Evolutionary conservation across 2,113 vertebrate genomes (phyloP).

Genomic region (Sinocyclocheilus rhinocerous): DNA sequence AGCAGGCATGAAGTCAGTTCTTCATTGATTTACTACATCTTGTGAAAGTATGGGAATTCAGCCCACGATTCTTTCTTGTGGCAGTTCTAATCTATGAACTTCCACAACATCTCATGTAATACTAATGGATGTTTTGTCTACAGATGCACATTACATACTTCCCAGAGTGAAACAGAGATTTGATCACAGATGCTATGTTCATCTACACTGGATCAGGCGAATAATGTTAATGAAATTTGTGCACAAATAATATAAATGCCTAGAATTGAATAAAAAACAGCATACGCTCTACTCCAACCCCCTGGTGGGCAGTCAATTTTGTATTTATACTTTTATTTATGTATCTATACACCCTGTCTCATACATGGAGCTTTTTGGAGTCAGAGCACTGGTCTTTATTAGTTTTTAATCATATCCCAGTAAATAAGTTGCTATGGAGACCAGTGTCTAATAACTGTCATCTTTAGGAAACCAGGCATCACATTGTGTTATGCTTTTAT

Average conservation of each 20-base stretch:
- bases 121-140: not conserved
- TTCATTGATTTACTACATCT: too few relatives aligned
- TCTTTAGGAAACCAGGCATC: not conserved
- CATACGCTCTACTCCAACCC: not conserved
- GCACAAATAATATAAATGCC: not conserved
- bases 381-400: not conserved
- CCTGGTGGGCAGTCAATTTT: not conserved
- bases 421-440: slow-evolving; percentile 12
- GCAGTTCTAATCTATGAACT: not conserved
- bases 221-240: not conserved
- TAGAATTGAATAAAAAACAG: not conserved
- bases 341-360: not conserved
- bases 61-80: too few relatives aligned
- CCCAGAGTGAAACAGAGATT: not conserved
- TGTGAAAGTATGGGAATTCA: too few relatives aligned
- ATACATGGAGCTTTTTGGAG: not conserved
- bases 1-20: too few relatives aligned
- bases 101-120: not conserved
- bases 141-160: not conserved
- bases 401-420: not conserved
- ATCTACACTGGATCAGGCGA: not conserved
- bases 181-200: not conserved
- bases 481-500: not conserved
- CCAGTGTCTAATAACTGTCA: not conserved
- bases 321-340: too few relatives aligned